Base-by-base conservation (phyloP, 1,140 invertebrate genomes). In the Centruroides vittatus region DNA sequence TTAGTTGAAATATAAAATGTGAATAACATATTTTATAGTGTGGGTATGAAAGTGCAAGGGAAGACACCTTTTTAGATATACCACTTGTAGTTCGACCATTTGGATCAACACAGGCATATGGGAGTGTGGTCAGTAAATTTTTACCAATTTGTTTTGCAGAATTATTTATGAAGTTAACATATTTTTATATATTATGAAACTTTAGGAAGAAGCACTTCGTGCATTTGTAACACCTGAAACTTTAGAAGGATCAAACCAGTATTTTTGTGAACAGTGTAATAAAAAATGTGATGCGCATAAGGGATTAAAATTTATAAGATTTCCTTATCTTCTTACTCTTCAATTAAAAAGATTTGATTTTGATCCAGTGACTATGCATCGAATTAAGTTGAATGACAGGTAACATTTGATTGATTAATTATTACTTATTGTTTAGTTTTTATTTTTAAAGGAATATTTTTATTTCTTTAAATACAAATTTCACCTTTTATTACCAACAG, bases 341-440 rank as follows among this genome's bases (percentile, higher is more conserved):
- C 90, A 93, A 71, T 76, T 95, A 58, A 93, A 93, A 73, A 79
- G 91, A 61, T 94, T 93, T 74, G 89, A 93, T 74, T 93, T 93
- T 75, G 90, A 94, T 72, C 92, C 90, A 67, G 81, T 81, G 58
- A 88, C 85, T 9, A 82, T 89, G 74, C 86, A 88, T 70, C 78
- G 90, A 62, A 89, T 93, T 61, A 95, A 95, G 75, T 76, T 94
- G 34, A 93, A 93, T 76, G 89, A 95, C 73, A 88, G 84, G 88
- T 92, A 75, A 77, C 79, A 5, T 7, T 8, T 34, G 23, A 23
- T 2, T 23, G 23, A 23, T 23, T 23, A 23, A 46, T 61, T 34
- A 13, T 35, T 36, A 41, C 12, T 55, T 35, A 23, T 23, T 23
- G 23, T 23, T 23, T 1, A 23, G 23, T 23, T 23, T 23, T 23